Conservation (phyloP, 1,140 invertebrate genomes). For the Epicauta chinensis region DNA sequence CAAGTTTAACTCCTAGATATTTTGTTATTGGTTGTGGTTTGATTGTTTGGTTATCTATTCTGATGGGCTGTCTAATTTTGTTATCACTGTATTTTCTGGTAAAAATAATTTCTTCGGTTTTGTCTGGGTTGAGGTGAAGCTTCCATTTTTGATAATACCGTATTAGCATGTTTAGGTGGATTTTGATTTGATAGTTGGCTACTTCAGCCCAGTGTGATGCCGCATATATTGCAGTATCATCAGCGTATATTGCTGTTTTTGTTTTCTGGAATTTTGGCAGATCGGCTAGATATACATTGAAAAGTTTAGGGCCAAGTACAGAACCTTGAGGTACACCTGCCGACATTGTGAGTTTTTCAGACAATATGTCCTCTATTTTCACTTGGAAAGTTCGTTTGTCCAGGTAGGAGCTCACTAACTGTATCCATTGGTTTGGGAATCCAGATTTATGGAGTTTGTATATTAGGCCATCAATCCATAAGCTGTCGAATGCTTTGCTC, state of each 20-base stretch:
- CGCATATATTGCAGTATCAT: too few relatives aligned
- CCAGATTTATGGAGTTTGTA: constrained; percentile 26
- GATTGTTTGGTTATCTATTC: background rate
- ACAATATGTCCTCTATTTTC: constrained; percentile 17
- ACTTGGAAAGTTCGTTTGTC: constrained; percentile 27
- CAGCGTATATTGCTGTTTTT: too few relatives aligned
- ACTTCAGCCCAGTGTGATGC: too few relatives aligned
- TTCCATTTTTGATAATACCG: constrained; percentile 6
- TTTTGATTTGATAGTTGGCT: too few relatives aligned
- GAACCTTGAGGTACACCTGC: constrained; percentile 12
- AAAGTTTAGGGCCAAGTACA: constrained; percentile 20
- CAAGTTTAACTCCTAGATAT: constrained; percentile 3
- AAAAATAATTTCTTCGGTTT: constrained; percentile 30
- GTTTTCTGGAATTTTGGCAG: constrained; percentile 11
- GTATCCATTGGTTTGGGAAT: constrained; percentile 20
- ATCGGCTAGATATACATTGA: constrained; percentile 14
- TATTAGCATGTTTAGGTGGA: too few relatives aligned
- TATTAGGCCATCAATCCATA: constrained; percentile 34
- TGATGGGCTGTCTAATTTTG: background rate
- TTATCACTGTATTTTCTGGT: constrained; percentile 9
- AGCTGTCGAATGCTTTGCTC: constrained; percentile 32
- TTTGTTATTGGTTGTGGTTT: background rate
- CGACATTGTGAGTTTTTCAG: constrained; percentile 13
- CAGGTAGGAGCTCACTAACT: constrained; percentile 28
- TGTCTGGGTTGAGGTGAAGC: constrained; percentile 28